Evolutionary conservation across 2,113 vertebrate species (phyloP).

Genomic region (Ctenomys sociabilis): DNA sequence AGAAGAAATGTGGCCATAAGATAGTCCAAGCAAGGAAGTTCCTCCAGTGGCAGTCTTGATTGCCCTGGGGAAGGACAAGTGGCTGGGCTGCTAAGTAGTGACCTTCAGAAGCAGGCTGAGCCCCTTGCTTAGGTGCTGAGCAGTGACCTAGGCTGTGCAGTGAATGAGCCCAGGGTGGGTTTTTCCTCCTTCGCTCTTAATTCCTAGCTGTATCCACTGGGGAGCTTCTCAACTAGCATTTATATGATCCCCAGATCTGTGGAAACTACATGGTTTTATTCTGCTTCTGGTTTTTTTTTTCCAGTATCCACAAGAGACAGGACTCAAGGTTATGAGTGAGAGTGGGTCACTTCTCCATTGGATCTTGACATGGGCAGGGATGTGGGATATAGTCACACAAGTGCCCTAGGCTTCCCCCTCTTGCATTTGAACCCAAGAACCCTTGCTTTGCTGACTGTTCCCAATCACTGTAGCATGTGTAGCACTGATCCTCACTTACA

Average conservation of each 20-base stretch:
- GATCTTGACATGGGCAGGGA: not conserved
- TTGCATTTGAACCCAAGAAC: not conserved
- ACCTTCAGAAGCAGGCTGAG: not conserved
- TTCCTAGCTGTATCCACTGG: not conserved
- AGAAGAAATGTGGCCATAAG: not conserved
- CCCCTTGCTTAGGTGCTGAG: not conserved
- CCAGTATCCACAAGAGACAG: not conserved
- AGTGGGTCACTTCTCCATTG: not conserved
- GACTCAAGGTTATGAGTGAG: not conserved
- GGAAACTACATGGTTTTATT: not conserved
- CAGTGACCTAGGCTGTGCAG: not conserved
- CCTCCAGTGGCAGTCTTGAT: not conserved
- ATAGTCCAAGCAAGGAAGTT: not conserved
- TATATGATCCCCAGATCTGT: constrained; percentile 12
- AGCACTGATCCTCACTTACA: not conserved
- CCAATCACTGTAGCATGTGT: not conserved
- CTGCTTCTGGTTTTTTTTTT: not conserved
- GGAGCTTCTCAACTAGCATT: not conserved
- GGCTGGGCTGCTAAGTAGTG: not conserved
- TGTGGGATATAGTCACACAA: not conserved
- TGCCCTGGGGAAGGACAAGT: not conserved
- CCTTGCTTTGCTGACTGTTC: not conserved
- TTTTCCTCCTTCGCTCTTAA: not conserved
- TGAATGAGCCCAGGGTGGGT: not conserved
- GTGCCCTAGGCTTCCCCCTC: not conserved